Base-by-base conservation (phyloP, 2,113 vertebrate species). In the Uria lomvia region DNA sequence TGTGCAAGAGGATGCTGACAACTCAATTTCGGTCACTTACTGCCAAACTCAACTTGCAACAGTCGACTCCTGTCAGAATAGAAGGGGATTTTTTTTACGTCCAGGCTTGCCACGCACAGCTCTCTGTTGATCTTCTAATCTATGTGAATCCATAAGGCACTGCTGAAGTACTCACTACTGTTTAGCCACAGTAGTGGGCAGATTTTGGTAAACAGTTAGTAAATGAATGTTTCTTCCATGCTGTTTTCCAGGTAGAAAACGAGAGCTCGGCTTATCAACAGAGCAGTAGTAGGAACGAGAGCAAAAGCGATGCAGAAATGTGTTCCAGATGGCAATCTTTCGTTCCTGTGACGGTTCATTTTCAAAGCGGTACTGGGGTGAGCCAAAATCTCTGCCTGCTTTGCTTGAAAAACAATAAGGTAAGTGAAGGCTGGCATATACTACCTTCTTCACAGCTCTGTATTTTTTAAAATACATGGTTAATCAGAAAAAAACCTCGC, bases 261-360 rank as follows among this genome's bases (percentile, higher is more conserved):
- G 94, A 99, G 71, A 98, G 97, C 86, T 98, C 97, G 98, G 96
- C 93, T 77, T 98, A 58, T 95, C 98, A n/a, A 96, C 98, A 76
- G 97, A 98, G 65, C 97, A 98, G 70, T 98, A 98, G 82, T 92
- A 96, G 14, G 97, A 98, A 91, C 97, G 98, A 97, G 98, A 99
- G 85, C 96, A 98, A 93, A 98, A 95, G 0, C 66, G 96, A 29
- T 97, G 97, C 72, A 98, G 98, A 50, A 98, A 98, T 36, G 68
- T 98, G 80, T 98, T 99, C 43, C 97, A 98, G 36, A 98, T 97
- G 0, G 70, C 97, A 82, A 95, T 98, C 65, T 98, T 98, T 95
- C 98, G 98, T 96, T 98, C 97, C 26, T 98, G 98, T 6, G 93
- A 97, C 6, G 98, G 97, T 36, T 98, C 98, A 63, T 99, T 98